A percentile compares a stretch with the other conserved stretches of the same genome.
phyloP scores from a whole-genome alignment of 2,888 invertebrate genomes.

The Rhynchonema sp. region DNA sequence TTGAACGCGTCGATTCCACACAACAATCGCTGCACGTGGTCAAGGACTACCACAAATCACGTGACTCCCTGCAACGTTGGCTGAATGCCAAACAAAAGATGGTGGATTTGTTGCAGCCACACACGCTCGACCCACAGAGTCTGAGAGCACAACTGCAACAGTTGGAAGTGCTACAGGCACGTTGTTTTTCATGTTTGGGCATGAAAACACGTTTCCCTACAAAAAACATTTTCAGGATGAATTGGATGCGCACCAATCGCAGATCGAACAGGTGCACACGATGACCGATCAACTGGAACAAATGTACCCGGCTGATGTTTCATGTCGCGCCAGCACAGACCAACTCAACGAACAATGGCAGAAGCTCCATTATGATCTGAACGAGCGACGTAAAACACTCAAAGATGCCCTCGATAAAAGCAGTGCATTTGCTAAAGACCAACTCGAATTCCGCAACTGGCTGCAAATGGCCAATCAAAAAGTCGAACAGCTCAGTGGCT shows the following conservation, averaged over 20 bases:
- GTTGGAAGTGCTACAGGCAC: neutral
- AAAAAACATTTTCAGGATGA: no score
- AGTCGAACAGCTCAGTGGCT: neutral
- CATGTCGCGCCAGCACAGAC: no score
- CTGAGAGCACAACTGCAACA: neutral
- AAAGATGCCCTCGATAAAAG: neutral
- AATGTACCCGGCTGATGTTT: no score
- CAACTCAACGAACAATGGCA: neutral
- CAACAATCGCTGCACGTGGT: neutral
- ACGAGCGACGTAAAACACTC: neutral
- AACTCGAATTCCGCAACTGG: neutral
- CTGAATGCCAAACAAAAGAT: neutral
- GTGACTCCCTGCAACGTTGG: neutral
- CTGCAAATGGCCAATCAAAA: neutral
- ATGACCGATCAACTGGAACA: no score
- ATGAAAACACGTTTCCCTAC: no score
- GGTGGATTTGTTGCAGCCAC: neutral
- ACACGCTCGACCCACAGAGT: neutral
- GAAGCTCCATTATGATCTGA: neutral
- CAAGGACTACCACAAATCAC: neutral
- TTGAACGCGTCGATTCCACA: no score
- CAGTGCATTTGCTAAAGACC: neutral
- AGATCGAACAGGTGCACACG: no score
- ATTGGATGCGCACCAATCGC: no score
- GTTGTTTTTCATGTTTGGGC: no score